Base-by-base conservation (phyloP, 2,888 invertebrate genomes). In the Polydrusus tereticollis region DNA sequence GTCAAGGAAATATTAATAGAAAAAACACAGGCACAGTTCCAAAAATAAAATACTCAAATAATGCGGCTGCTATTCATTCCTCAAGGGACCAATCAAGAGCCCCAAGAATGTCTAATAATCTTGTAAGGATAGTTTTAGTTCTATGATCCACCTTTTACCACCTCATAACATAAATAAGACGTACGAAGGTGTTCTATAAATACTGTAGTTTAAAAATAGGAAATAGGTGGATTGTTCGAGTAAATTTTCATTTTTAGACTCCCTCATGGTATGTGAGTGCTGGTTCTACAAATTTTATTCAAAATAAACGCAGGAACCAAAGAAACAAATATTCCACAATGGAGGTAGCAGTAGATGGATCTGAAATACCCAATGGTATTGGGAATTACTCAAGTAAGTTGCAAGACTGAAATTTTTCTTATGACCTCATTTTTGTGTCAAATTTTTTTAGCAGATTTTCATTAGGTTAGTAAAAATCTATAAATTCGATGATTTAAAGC, bases 21-120 rank as follows among this genome's bases (percentile, higher is more conserved):
- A 81, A 80, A 69, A 80, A 83, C 76, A 91, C 91, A 79, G 92
- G 92, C 78, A 91, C 92, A 43, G 91, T 91, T 80, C 91, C 92
- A 77, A 91, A 91, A 86, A 87, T 88, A 43, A 80, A 80, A 74
- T 78, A 78, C 66, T 78, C 80, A 33, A 81, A 80, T 72, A 80
- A 80, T 72, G 78, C 77, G 23, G 52, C 60, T 50, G 73, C 66
- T 38, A 72, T 75, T 18, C 75, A 73, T 47, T 73, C 73, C 50
- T 59, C 73, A 60, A 77, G 77, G 67, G 79, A 79, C 33, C 77
- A 78, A 66, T 79, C 80, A 69, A 80, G 78, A 68, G 76, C 78
- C 38, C 73, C 77, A 63, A 82, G 81, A 77, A 76, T 83, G 69
- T 80, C 85, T 38, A 85, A 85, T 75, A 85, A 85, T 78, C 76